Base-by-base conservation (phyloP, 2,797 vertebrate genomes). In the Hoplostethus atlanticus region DNA sequence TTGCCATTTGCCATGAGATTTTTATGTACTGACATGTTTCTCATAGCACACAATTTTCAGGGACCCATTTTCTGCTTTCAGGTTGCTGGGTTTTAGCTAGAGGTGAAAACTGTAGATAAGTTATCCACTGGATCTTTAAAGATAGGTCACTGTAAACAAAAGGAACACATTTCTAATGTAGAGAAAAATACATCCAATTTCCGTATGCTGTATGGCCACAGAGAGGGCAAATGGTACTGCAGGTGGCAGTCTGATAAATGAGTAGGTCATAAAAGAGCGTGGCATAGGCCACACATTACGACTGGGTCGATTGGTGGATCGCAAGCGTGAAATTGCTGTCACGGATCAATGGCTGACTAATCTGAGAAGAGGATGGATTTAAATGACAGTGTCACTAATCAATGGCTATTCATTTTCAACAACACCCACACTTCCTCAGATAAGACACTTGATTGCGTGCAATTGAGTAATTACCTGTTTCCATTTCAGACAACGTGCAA, bases 391-490 rank as follows among this genome's bases (percentile, higher is more conserved):
- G 78, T 80, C 85, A 79, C 86, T 92, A 94, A 96, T 97, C 96
- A 38, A 96, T 96, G 91, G 79, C 91, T 94, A 95, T 95, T 96
- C 90, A 96, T 96, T 96, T 94, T 93, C 93, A 88, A 93, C 90
- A 81, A 88, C 73, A 76, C 54, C 89, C 91, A 88, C 88, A 91
- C 94, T 94, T 93, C 92, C 93, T 92, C 84, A 89, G 89, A 94
- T 90, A 91, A 93, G 93, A 94, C 87, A 88, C 84, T 85, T 93
- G 83, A 92, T 93, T 90, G 88, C 93, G 91, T 89, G 91, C 87
- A 92, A 91, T 88, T 77, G 85, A 86, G 91, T 92, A 93, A 96
- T 95, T 94, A 95, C 87, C 87, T 76, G 88, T 92, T 94, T 92
- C 90, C 91, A 92, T 95, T 92, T 58, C 30, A 82, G 52, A 51